phyloP scores from a whole-genome alignment of 1,140 invertebrate genomes.

The Nilaparvata lugens region DNA sequence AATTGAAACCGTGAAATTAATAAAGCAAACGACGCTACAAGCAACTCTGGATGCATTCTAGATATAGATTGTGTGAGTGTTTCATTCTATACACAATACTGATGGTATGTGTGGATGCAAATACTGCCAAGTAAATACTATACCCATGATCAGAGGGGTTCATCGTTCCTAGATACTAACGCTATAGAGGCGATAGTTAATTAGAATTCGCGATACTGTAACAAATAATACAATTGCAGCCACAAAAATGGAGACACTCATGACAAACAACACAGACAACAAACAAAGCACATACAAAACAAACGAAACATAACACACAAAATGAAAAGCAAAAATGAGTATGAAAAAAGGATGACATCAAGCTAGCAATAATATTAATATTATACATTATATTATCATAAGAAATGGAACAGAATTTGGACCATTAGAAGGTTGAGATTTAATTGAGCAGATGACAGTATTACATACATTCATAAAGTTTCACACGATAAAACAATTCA shows the following conservation, averaged over 20 bases:
- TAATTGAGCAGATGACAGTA: too few species aligned
- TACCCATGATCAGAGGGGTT: slow-evolving; percentile 73
- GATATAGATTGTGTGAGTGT: neutral
- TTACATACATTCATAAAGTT: too few species aligned
- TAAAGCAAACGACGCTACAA: neutral
- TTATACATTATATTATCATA: too few species aligned
- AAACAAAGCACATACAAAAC: too few species aligned
- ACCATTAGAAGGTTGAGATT: too few species aligned
- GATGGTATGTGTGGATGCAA: neutral
- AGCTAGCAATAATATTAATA: too few species aligned
- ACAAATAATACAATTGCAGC: slow-evolving; percentile 13
- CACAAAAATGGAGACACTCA: slow-evolving; percentile 3
- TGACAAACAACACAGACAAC: slow-evolving; percentile 1
- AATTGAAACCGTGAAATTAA: neutral
- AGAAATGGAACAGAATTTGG: too few species aligned
- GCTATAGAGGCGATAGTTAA: slow-evolving; percentile 3
- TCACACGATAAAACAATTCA: too few species aligned
- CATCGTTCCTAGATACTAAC: slow-evolving; percentile 41
- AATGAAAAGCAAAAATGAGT: neutral
- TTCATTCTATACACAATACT: neutral
- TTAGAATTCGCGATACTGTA: slow-evolving; percentile 10
- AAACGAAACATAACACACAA: slow-evolving; percentile 1
- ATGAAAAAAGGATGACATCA: too few species aligned
- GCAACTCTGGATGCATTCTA: neutral
- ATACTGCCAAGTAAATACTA: slow-evolving; percentile 25